phyloP scores from a whole-genome alignment of 2,113 vertebrate species.

The Sakesphorus luctuosus region DNA sequence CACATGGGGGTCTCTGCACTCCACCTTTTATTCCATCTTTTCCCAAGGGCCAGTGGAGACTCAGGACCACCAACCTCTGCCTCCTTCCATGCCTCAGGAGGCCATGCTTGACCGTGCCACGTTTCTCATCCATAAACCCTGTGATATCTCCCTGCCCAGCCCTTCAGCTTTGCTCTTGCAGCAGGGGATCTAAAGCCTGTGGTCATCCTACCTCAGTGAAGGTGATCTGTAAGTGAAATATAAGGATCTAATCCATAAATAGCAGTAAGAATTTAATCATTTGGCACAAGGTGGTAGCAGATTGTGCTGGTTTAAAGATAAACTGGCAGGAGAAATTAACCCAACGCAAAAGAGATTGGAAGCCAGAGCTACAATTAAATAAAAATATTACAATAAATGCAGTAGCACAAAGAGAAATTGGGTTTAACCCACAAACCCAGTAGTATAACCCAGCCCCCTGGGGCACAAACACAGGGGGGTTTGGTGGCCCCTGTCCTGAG shows the following conservation, averaged over 20 bases:
- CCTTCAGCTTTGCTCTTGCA: neutral
- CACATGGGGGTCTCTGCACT: rapidly evolving
- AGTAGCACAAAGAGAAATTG: too few relatives aligned
- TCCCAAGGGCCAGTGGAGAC: neutral
- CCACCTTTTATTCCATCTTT: neutral
- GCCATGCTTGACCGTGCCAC: rapidly evolving
- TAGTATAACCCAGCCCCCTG: too few relatives aligned
- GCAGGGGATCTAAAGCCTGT: neutral
- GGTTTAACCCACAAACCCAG: too few relatives aligned
- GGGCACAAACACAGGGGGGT: too few relatives aligned
- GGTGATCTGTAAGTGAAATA: neutral
- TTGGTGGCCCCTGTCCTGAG: too few relatives aligned
- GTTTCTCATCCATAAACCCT: neutral
- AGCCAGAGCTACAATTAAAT: too few relatives aligned
- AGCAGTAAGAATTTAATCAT: neutral
- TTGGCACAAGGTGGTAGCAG: neutral
- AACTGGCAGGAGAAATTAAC: too few relatives aligned
- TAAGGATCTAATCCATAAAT: neutral
- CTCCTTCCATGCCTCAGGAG: neutral
- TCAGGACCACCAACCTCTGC: neutral
- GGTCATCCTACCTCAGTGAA: neutral
- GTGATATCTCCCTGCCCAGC: neutral
- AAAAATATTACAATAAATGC: too few relatives aligned
- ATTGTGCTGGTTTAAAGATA: too few relatives aligned
- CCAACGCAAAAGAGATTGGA: too few relatives aligned